A percentile compares a stretch with the other conserved stretches of the same genome.
These are phyloP conservation scores for Nezara viridula DNA, from an alignment of 2,888 invertebrate genomes.

Conservation along the genomic window DNA sequence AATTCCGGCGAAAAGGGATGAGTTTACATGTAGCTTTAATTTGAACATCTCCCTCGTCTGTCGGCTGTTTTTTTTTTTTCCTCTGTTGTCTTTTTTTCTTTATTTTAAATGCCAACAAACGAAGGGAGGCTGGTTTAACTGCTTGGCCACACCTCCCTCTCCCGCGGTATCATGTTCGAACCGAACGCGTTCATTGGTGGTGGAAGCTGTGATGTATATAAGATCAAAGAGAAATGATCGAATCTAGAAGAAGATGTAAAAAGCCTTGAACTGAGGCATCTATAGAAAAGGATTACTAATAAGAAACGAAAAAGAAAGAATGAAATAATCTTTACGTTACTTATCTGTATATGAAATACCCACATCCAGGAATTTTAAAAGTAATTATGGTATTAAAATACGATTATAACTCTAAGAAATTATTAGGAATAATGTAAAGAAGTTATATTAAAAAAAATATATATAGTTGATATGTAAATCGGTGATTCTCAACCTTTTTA, in stretches of 20 bases:
- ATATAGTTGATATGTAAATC: too few species aligned
- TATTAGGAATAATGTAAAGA: too few species aligned
- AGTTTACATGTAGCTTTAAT: constrained; percentile 54
- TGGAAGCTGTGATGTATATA: not conserved
- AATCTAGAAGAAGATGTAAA: not conserved
- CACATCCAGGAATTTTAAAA: too few species aligned
- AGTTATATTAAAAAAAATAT: too few species aligned
- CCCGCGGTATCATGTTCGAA: not conserved
- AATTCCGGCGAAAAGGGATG: constrained; percentile 42
- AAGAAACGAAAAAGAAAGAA: too few species aligned
- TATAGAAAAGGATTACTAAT: too few species aligned
- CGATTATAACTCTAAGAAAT: too few species aligned
- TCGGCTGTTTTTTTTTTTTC: not conserved
- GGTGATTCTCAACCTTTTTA: too few species aligned
- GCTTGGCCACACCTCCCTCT: constrained; percentile 37
- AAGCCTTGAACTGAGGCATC: too few species aligned
- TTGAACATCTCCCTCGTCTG: constrained; percentile 49
- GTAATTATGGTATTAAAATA: too few species aligned
- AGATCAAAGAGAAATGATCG: not conserved
- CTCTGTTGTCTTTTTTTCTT: constrained; percentile 42
- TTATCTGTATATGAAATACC: too few species aligned
- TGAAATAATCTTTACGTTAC: too few species aligned
- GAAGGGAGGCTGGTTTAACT: constrained; percentile 36
- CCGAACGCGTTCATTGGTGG: not conserved
- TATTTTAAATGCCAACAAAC: constrained; percentile 45